Percentiles rank a stretch among this genome's conserved stretches.
Conservation (phyloP, 2,888 invertebrate genomes). For the Amphimallon solstitiale region DNA sequence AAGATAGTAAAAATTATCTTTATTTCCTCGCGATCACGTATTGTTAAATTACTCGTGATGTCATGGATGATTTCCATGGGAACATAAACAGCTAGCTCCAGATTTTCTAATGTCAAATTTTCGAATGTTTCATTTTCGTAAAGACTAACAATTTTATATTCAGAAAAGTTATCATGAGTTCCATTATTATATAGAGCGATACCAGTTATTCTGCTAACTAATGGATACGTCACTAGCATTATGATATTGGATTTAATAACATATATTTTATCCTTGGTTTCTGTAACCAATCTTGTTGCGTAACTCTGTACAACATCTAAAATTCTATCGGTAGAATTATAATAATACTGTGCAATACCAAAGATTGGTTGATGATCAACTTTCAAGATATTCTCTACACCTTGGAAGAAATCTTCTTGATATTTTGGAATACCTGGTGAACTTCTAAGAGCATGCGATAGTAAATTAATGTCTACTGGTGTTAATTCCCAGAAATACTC, state of each 20-base stretch:
- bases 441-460: too few species aligned
- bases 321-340: slow-evolving; percentile 35
- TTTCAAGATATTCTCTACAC: slow-evolving; percentile 20
- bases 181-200: slow-evolving; percentile 5
- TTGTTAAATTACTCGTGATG: not conserved
- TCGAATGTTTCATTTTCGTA: slow-evolving; percentile 17
- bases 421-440: too few species aligned
- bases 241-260: not conserved
- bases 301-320: slow-evolving; percentile 27
- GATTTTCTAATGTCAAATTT: not conserved
- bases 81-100: slow-evolving; percentile 16
- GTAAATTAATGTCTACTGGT: too few species aligned
- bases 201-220: not conserved
- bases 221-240: not conserved
- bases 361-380: slow-evolving; percentile 2
- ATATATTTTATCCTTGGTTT: not conserved
- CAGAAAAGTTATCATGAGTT: not conserved
- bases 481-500: too few species aligned
- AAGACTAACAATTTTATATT: slow-evolving; percentile 6
- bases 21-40: not conserved
- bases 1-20: slow-evolving; percentile 19
- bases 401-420: too few species aligned
- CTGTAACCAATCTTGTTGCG: slow-evolving; percentile 4
- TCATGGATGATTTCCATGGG: not conserved
- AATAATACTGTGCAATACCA: not conserved